phyloP scores from a whole-genome alignment of 1,140 invertebrate genomes.

The Rhopalosiphum padi region DNA sequence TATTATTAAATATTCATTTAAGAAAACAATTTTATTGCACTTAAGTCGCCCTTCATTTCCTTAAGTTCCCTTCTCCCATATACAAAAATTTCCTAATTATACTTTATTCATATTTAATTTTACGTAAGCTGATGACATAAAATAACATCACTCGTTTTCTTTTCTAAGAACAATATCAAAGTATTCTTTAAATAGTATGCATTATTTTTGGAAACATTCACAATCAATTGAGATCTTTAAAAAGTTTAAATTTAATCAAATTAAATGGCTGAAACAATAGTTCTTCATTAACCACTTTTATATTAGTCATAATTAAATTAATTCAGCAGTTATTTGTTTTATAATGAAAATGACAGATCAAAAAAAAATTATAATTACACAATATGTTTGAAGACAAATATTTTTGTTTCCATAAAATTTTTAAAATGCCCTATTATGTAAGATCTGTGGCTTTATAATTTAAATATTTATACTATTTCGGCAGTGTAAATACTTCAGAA shows the following conservation, averaged over 20 bases:
- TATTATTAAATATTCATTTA: slow-evolving; percentile 30
- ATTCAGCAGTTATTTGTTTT: slow-evolving; percentile 10
- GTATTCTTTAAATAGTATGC: not conserved
- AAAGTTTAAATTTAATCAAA: not conserved
- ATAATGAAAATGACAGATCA: not conserved
- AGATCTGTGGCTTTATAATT: not conserved
- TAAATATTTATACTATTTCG: not conserved
- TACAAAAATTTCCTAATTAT: not conserved
- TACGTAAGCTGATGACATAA: not conserved
- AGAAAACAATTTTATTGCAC: slow-evolving; percentile 50
- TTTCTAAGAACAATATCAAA: not conserved
- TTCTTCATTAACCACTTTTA: not conserved
- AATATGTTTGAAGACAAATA: not conserved
- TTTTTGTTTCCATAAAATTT: not conserved
- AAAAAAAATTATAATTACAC: not conserved
- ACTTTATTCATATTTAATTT: not conserved
- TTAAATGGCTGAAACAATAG: not conserved
- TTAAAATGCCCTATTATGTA: too few relatives aligned
- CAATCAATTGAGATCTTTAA: slow-evolving; percentile 19
- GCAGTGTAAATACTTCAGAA: not conserved
- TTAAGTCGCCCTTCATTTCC: slow-evolving; percentile 33
- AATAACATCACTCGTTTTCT: not conserved
- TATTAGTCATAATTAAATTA: not conserved
- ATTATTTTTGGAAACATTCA: not conserved
- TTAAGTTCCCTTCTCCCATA: slow-evolving; percentile 34